A percentile compares a stretch with the other conserved stretches of the same genome.
phyloP scores from a whole-genome alignment of 35 echinoderm and acorn worm genomes.

The Ophioderma brevispina region DNA sequence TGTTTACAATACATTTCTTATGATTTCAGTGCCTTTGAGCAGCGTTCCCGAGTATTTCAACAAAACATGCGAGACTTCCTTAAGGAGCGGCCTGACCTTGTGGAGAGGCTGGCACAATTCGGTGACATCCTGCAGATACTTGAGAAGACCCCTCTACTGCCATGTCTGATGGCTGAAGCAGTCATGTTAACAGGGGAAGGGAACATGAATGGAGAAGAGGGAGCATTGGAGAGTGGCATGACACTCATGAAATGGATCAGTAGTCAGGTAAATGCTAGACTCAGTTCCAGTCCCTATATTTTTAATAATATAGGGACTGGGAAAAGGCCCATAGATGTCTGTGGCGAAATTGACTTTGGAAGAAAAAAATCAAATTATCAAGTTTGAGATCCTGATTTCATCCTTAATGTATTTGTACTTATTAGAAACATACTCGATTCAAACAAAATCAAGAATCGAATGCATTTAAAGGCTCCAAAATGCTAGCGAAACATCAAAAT shows the following conservation, averaged over 20 bases:
- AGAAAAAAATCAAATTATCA: too few relatives aligned
- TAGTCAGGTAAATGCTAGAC: slow-evolving; percentile 67
- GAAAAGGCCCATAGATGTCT: too few relatives aligned
- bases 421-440: too few relatives aligned
- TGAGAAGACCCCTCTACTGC: slow-evolving; percentile 82
- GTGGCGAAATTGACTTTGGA: too few relatives aligned
- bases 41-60: slow-evolving; percentile 65
- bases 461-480: too few relatives aligned
- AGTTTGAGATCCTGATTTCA: too few relatives aligned
- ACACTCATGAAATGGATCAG: slow-evolving; percentile 94
- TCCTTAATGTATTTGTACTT: too few relatives aligned
- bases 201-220: not conserved
- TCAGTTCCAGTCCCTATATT: too few relatives aligned
- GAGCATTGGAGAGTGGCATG: slow-evolving; percentile 15
- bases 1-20: too few relatives aligned
- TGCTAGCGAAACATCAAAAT: too few relatives aligned
- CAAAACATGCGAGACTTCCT: slow-evolving; percentile 86
- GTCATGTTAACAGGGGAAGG: not conserved
- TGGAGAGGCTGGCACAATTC: slow-evolving; percentile 72
- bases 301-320: too few relatives aligned
- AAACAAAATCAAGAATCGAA: too few relatives aligned
- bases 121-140: slow-evolving; percentile 54
- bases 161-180: slow-evolving; percentile 32
- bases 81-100: slow-evolving; percentile 43
- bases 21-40: slow-evolving; percentile 86